A percentile compares a stretch with the other conserved stretches of the same genome.
Evolutionary conservation across 2,797 vertebrate genomes (phyloP).

Genomic region (Percopsis omiscomaycus): DNA sequence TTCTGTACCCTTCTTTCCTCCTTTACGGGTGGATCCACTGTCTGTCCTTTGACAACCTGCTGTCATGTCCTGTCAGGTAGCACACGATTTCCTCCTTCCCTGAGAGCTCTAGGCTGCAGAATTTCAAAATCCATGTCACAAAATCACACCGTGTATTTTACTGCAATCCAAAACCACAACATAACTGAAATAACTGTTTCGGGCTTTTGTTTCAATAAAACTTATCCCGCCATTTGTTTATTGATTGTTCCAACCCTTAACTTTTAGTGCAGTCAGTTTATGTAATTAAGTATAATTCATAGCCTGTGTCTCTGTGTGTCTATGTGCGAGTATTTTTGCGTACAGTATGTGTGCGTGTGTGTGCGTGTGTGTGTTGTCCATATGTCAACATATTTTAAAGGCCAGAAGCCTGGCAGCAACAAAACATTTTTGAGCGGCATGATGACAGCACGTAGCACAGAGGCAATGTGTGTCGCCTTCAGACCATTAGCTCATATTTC

Average conservation of each 20-base stretch:
- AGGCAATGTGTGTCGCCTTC: constrained; percentile 5
- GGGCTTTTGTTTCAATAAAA: too few relatives aligned
- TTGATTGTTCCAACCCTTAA: too few relatives aligned
- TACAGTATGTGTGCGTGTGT: neutral
- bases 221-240: too few relatives aligned
- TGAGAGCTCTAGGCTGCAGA: neutral
- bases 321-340: neutral
- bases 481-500: constrained; percentile 17
- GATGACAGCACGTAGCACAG: constrained; percentile 16
- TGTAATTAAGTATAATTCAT: neutral
- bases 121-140: neutral
- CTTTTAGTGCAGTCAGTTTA: too few relatives aligned
- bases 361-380: constrained; percentile 3
- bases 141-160: too few relatives aligned
- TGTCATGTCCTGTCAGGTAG: constrained; percentile 51
- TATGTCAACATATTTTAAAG: constrained; percentile 41
- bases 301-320: constrained; percentile 22
- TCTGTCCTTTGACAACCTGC: constrained; percentile 29
- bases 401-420: constrained; percentile 45
- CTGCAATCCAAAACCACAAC: too few relatives aligned
- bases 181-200: too few relatives aligned
- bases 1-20: neutral
- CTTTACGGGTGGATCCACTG: constrained; percentile 21
- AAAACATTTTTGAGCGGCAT: constrained; percentile 22
- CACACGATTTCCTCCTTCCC: neutral